phyloP scores from a whole-genome alignment of 92 coral and sea anemone species.

The Metridium senile region DNA sequence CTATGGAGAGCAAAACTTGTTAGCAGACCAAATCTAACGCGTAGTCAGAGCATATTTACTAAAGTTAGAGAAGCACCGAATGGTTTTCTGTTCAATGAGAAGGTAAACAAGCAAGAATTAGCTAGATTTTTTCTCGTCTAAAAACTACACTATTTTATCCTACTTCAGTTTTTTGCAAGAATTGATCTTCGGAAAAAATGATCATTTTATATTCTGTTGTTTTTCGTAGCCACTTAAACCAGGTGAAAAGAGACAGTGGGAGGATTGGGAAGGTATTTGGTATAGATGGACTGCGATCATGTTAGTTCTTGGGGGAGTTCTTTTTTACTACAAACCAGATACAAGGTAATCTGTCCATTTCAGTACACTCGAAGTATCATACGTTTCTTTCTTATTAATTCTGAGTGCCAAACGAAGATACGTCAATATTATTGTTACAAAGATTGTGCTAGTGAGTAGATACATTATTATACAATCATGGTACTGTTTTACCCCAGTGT shows the following conservation, averaged over 20 bases:
- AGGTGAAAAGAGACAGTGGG: conserved; percentile 98
- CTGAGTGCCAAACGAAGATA: no score
- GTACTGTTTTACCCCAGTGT: no score
- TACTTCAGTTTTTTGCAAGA: not conserved
- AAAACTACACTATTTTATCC: not conserved
- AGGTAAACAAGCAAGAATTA: conserved; percentile 47
- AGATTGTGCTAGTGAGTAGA: no score
- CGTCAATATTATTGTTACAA: no score
- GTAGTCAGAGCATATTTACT: conserved; percentile 77
- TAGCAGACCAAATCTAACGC: conserved; percentile 29
- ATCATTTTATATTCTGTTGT: not conserved
- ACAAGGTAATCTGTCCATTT: conserved; percentile 92
- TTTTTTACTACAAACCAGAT: conserved; percentile 95
- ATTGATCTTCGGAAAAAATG: not conserved
- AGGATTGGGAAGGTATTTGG: conserved; percentile 97
- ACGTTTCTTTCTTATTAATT: no score
- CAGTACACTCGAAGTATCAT: no score
- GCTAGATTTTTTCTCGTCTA: not conserved
- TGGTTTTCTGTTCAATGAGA: conserved; percentile 95
- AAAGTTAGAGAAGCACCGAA: conserved; percentile 97
- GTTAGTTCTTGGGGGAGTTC: conserved; percentile 69
- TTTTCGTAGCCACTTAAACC: conserved; percentile 78
- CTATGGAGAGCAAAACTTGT: conserved; percentile 48
- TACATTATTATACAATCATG: no score
- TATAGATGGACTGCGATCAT: conserved; percentile 96